phyloP scores from a whole-genome alignment of 1,140 invertebrate genomes.

The Semibalanus balanoides region DNA sequence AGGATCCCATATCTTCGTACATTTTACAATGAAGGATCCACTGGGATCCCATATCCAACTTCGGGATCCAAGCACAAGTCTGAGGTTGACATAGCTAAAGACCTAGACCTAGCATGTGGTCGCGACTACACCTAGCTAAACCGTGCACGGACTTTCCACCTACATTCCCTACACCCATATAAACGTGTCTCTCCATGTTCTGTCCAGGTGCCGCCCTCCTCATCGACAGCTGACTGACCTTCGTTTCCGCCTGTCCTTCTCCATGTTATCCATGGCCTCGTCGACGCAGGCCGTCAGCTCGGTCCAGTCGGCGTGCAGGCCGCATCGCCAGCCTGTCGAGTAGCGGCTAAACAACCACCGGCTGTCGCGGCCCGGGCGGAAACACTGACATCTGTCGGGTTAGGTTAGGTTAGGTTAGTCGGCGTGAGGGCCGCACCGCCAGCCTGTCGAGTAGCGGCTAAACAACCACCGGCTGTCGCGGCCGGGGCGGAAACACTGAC shows the following conservation, averaged over 20 bases:
- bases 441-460: conserved; percentile 94
- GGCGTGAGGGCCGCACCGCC: conserved; percentile 98
- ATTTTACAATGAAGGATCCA: too few species aligned
- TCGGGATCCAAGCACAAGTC: too few species aligned
- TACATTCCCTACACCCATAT: too few species aligned
- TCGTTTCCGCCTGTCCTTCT: conserved; percentile 42
- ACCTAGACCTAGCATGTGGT: too few species aligned
- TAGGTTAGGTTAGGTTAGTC: too few species aligned
- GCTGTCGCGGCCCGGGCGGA: conserved; percentile 55
- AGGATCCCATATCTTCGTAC: too few species aligned
- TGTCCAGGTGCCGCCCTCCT: too few species aligned
- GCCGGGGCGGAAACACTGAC: conserved; percentile 57
- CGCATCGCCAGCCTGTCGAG: conserved; percentile 97
- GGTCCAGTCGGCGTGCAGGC: conserved; percentile 96
- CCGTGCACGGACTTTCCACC: too few species aligned
- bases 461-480: conserved; percentile 84
- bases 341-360: conserved; percentile 97
- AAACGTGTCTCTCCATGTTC: too few species aligned
- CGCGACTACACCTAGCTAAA: too few species aligned
- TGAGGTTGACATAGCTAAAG: too few species aligned
- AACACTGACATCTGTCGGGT: conserved; percentile 40
- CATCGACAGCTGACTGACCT: conserved; percentile 18
- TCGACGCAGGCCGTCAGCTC: conserved; percentile 83
- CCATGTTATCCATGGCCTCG: conserved; percentile 67
- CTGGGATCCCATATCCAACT: too few species aligned